A percentile compares a stretch with the other conserved stretches of the same genome.
Evolutionary conservation across 2,113 vertebrate genomes (phyloP).

Genomic region (Stictonetta naevosa): DNA sequence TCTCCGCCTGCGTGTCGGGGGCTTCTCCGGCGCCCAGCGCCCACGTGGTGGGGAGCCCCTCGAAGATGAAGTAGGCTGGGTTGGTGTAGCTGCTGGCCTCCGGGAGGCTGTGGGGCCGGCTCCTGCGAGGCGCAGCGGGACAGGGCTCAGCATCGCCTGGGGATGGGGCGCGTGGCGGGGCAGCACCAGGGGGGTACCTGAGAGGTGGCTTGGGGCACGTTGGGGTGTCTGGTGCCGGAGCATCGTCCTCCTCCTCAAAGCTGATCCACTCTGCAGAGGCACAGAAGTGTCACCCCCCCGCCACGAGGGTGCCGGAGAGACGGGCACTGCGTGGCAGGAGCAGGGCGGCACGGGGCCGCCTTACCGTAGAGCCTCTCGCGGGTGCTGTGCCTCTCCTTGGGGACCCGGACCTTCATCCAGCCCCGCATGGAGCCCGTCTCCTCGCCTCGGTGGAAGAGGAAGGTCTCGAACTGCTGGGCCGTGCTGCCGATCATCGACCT

Average conservation of each 20-base stretch:
- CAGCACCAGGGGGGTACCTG: background rate
- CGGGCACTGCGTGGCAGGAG: fast-evolving
- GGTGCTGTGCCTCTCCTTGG: slow-evolving; percentile 71
- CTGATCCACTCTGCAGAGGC: slow-evolving; percentile 82
- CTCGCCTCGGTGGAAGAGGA: slow-evolving; percentile 85
- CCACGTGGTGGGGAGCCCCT: slow-evolving; percentile 74
- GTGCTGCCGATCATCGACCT: slow-evolving; percentile 27
- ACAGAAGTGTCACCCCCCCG: background rate
- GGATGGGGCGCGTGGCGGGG: fast-evolving
- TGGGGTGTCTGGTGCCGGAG: fast-evolving
- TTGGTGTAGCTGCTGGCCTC: slow-evolving; percentile 84
- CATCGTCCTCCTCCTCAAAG: slow-evolving; percentile 75
- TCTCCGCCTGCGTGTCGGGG: slow-evolving; percentile 35
- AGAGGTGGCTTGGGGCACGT: background rate
- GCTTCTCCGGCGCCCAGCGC: background rate
- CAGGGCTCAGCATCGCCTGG: background rate
- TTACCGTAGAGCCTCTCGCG: slow-evolving; percentile 83
- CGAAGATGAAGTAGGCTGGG: slow-evolving; percentile 89
- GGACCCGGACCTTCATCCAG: slow-evolving; percentile 75
- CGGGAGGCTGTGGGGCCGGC: slow-evolving; percentile 63
- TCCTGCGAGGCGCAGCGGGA: slow-evolving; percentile 34
- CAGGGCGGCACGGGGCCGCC: fast-evolving
- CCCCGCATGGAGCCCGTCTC: slow-evolving; percentile 89
- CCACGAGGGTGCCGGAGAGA: background rate
- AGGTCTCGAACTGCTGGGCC: slow-evolving; percentile 85